Evolutionary conservation across 2,888 invertebrate species (phyloP), one percentile per base, ranked within the genome.

Genomic region (Ormyrus rosae): DNA sequence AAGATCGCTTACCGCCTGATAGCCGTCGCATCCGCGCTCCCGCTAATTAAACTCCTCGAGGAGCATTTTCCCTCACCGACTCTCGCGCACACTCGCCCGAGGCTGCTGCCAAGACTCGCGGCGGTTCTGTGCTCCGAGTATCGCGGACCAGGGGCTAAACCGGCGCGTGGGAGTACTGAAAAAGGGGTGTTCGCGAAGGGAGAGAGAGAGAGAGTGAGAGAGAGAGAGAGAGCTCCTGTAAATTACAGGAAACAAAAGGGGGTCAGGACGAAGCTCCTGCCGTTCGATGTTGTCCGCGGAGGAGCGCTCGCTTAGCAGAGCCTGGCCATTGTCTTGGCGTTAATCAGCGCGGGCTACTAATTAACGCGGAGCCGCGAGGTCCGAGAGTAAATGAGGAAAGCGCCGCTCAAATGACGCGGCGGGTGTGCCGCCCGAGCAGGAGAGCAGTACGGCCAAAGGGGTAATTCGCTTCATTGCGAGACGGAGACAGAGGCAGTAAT

Each of bases 301-400:
- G 60, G 55, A 67, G 81, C 77, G 82, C 84, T 85, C 76, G 81
- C 78, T 86, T 84, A 85, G 84, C 84, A 83, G 86, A 87, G 88
- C 86, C 87, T 86, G 86, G 86, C 88, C 86, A 88, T 89, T 89
- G 89, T 89, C 87, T 87, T 82, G 84, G 84, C 85, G 87, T 86
- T 88, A 89, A 89, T 88, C 89, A 88, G 84, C 86, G 83, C 82
- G 72, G 84, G 85, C 83, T 80, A 84, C 84, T 88, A 88, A 89
- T 88, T 88, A 87, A 86, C 81, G 83, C 83, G 51, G 1, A 58
- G 61, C 53, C 50, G 68, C 71, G 79, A 73, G 64, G 74, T 72
- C 55, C 11, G 75, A 72, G 82, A 81, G 82, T 71, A 34, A 34
- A 67, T 58, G 61, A 2, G 60, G 75, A 73, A 51, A 56, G 8